phyloP scores from a whole-genome alignment of 1,140 invertebrate species.

The Streblospio benedicti region DNA sequence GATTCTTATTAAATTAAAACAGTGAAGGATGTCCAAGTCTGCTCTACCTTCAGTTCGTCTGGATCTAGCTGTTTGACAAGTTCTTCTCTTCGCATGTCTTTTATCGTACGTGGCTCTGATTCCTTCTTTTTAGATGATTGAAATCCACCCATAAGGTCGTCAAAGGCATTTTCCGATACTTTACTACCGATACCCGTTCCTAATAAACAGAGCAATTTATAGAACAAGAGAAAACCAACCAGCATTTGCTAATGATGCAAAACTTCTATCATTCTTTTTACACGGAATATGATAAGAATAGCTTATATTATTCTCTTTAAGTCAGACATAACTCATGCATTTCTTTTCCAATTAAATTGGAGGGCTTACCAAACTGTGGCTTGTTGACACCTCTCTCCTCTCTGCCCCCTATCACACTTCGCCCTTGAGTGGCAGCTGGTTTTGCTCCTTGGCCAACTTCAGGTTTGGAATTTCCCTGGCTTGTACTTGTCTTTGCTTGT shows the following conservation, averaged over 20 bases:
- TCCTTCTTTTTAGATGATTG: conserved; percentile 59
- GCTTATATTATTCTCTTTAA: too few species aligned
- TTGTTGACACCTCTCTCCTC: conserved; percentile 32
- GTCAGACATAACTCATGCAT: too few species aligned
- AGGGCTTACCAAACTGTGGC: too few species aligned
- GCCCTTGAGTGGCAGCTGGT: conserved; percentile 47
- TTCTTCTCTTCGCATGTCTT: conserved; percentile 83
- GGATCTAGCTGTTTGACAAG: conserved; percentile 81
- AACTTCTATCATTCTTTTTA: too few species aligned
- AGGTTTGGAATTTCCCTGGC: too few species aligned
- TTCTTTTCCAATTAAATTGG: too few species aligned
- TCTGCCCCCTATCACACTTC: conserved; percentile 48
- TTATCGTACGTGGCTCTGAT: conserved; percentile 82
- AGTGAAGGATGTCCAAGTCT: not conserved
- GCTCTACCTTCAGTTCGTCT: conserved; percentile 69
- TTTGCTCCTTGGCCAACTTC: conserved; percentile 1
- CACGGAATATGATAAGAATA: too few species aligned
- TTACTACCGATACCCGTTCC: conserved; percentile 47
- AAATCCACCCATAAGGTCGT: conserved; percentile 80
- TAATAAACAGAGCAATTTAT: too few species aligned
- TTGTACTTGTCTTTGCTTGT: too few species aligned
- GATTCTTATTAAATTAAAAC: too few species aligned
- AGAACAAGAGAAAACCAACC: too few species aligned
- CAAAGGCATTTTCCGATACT: conserved; percentile 67
- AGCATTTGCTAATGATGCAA: too few species aligned